Evolutionary conservation across 2,888 invertebrate genomes (phyloP).

Genomic region (Drosophila suboccidentalis): DNA sequence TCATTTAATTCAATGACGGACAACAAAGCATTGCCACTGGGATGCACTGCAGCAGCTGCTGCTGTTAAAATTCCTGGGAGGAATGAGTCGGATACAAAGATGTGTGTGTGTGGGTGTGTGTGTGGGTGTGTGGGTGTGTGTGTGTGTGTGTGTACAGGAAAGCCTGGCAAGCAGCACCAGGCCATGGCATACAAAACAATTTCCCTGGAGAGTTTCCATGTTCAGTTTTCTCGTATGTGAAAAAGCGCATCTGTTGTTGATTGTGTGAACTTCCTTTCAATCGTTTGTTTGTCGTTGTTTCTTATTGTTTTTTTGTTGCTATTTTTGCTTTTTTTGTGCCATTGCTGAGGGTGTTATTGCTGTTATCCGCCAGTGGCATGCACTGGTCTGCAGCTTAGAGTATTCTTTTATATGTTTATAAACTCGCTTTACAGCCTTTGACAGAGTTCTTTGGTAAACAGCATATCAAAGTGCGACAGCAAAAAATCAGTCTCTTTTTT

Average conservation of each 20-base stretch:
- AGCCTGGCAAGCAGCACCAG: slow-evolving; percentile 37
- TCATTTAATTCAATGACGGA: slow-evolving; percentile 80
- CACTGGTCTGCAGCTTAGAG: slow-evolving; percentile 55
- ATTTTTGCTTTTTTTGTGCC: slow-evolving; percentile 36
- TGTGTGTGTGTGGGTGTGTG: slow-evolving; percentile 23
- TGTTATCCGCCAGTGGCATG: slow-evolving; percentile 65
- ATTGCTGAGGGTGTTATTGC: slow-evolving; percentile 63
- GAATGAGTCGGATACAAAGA: slow-evolving; percentile 32
- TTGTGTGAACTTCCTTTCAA: slow-evolving; percentile 81
- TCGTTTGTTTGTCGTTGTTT: slow-evolving; percentile 74
- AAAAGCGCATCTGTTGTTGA: slow-evolving; percentile 82
- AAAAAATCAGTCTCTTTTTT: not conserved
- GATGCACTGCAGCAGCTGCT: slow-evolving; percentile 55
- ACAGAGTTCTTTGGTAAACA: slow-evolving; percentile 7
- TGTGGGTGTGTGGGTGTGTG: too few species aligned
- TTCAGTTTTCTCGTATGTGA: slow-evolving; percentile 80
- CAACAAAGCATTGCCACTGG: slow-evolving; percentile 71
- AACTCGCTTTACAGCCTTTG: slow-evolving; percentile 12
- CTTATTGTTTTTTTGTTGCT: slow-evolving; percentile 52
- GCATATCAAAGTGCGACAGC: not conserved
- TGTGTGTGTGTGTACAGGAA: slow-evolving; percentile 20
- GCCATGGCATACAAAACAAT: slow-evolving; percentile 72
- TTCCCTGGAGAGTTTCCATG: slow-evolving; percentile 79
- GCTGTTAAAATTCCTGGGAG: slow-evolving; percentile 29
- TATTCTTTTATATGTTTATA: slow-evolving; percentile 18